Base-by-base conservation (phyloP, 2,113 vertebrate species). In the Triplophysa dalaica region DNA sequence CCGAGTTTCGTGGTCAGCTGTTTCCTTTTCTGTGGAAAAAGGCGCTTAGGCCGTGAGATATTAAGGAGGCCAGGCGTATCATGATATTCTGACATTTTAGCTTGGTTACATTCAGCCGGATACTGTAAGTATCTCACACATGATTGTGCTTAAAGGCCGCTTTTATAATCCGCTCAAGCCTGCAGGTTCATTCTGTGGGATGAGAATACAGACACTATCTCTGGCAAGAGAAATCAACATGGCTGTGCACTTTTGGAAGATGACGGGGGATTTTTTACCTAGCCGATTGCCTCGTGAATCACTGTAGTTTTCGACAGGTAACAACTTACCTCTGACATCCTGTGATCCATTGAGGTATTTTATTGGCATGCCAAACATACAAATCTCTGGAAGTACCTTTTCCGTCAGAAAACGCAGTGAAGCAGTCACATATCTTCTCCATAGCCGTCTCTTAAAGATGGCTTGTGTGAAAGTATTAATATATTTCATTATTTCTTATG, bases 281-380 rank as follows among this genome's bases (percentile, higher is more conserved):
- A 52, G 78, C 21, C 63, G 19, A 67, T 50, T 82, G 60, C 62
- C 70, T 19, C 50, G 41, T 82, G 75, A 82, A 81, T 82, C 80
- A 70, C 69, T 70, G 58, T 60, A 74, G 77, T 82, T 82, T 67
- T 24, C 79, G 82, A 75, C 77, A 78, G 80, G 52, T 78, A 75
- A 81, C 77, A 78, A 77, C 75, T 80, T 70, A 73, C 68, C 21
- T 45, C 70, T 75, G 83, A 56, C 81, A 78, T 43, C 48, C 16
- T 38, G 64, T 65, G 60, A 84, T 78, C 52, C 78, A 82, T 75
- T 74, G 73, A 54, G 63, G 8, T 60, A 14, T 72, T 86, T 84
- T 80, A 86, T 78, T 64, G 68, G 54, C 68, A 70, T 67, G 48
- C 58, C 61, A 78, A 60, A 72, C 70, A 52, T 58, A 74, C 78